phyloP scores from a whole-genome alignment of 2,888 invertebrate species.

The Amaurobius ferox region DNA sequence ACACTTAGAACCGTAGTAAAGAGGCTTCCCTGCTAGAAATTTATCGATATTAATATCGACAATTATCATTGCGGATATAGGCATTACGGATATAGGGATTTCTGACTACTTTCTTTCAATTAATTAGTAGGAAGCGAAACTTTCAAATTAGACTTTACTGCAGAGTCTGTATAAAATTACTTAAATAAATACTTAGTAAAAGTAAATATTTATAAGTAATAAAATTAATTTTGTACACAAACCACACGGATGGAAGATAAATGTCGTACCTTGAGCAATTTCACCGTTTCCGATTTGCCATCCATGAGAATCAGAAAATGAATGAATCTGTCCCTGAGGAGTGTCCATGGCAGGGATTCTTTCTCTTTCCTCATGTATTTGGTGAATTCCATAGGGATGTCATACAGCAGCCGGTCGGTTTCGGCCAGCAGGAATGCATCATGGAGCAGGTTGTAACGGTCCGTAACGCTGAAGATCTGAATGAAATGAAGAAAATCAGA shows the following conservation, averaged over 20 bases:
- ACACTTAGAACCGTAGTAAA: too few relatives aligned
- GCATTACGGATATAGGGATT: too few relatives aligned
- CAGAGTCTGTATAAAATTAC: neutral
- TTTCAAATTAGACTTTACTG: neutral
- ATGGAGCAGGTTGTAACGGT: slow-evolving; percentile 62
- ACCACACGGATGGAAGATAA: too few relatives aligned
- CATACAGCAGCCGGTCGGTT: slow-evolving; percentile 37
- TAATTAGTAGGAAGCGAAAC: too few relatives aligned
- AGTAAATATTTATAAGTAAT: neutral
- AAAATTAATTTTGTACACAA: neutral
- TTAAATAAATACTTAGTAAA: too few relatives aligned
- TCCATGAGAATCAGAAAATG: slow-evolving; percentile 27
- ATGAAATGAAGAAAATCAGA: too few relatives aligned
- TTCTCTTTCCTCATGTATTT: slow-evolving; percentile 56
- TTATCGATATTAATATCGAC: too few relatives aligned
- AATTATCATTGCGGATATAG: too few relatives aligned
- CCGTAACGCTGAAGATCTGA: slow-evolving; percentile 39
- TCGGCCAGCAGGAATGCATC: slow-evolving; percentile 69
- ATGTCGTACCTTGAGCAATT: slow-evolving; percentile 29
- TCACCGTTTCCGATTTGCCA: slow-evolving; percentile 8
- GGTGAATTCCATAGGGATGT: slow-evolving; percentile 56
- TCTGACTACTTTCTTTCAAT: too few relatives aligned
- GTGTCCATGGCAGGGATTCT: slow-evolving; percentile 48
- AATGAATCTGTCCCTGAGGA: slow-evolving; percentile 34
- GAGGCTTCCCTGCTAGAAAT: too few relatives aligned